Evolutionary conservation across 1,140 invertebrate genomes (phyloP).

Genomic region (Meteorus sp.): DNA sequence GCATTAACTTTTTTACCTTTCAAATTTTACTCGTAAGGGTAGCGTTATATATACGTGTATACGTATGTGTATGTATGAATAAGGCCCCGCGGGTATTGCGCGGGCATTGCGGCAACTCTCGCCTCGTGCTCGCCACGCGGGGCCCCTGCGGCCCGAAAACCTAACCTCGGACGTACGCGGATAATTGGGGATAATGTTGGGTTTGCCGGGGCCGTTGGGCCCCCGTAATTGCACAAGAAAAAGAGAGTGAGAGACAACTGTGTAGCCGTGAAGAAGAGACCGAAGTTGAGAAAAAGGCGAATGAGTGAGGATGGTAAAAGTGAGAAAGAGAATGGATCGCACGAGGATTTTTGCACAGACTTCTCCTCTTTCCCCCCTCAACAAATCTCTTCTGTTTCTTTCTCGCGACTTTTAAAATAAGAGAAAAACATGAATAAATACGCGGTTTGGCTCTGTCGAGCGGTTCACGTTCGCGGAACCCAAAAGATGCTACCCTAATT

Average conservation of each 20-base stretch:
- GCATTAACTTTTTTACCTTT: too few species aligned
- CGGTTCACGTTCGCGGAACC: conserved; percentile 16
- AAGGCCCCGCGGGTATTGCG: background rate
- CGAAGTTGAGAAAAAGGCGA: background rate
- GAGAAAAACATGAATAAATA: conserved; percentile 7
- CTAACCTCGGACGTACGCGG: conserved; percentile 51
- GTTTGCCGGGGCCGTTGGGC: conserved; percentile 37
- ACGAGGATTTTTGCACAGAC: too few species aligned
- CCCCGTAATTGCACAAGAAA: conserved; percentile 52
- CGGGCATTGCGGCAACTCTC: conserved; percentile 19
- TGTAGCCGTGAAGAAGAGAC: conserved; percentile 30
- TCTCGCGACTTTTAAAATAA: background rate
- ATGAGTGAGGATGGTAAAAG: background rate
- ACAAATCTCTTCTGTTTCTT: conserved; percentile 19
- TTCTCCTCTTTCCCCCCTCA: conserved; percentile 18
- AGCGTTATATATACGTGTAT: too few species aligned
- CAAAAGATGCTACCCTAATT: conserved; percentile 19
- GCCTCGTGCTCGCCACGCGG: conserved; percentile 28
- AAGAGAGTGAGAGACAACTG: conserved; percentile 38
- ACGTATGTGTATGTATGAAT: background rate
- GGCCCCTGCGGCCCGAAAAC: conserved; percentile 44
- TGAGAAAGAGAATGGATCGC: background rate
- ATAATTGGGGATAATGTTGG: conserved; percentile 56
- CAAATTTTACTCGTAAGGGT: too few species aligned
- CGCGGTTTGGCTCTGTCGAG: conserved; percentile 20